Base-by-base conservation (phyloP, 2,888 invertebrate species). In the Andrena camellia region DNA sequence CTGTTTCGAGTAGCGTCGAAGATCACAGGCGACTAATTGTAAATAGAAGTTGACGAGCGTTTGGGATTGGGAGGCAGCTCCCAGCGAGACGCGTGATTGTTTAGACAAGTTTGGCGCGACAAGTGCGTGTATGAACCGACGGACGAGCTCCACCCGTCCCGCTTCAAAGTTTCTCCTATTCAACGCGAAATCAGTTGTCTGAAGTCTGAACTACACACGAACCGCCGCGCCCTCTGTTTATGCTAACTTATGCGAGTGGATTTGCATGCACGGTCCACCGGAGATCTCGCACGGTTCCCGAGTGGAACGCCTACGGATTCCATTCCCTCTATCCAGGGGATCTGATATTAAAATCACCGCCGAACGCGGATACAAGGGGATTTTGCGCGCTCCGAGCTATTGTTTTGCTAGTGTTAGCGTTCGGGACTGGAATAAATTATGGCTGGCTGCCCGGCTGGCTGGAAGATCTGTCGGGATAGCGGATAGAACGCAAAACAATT, bases 241-340 rank as follows among this genome's bases (percentile, higher is more conserved):
- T 88, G 88, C 86, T 85, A 88, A 88, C 83, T 86, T 82, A 88
- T 88, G 86, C 88, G 72, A 35, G 48, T 35, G 67, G 80, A 88
- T 88, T 88, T 88, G 81, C 88, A 88, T 88, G 76, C 79, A 62
- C 76, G 52, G 52, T 52, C 74, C 35, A 31, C 29, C 17, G 5
- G 70, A 63, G 66, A 66, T 78, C 52, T 69, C 60, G 33, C 74
- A 26, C 52, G 48, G 52, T 73, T 77, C 67, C 67, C 54, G 67
- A 31, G 66, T 42, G 63, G 66, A 81, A 76, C 81, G 78, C 59
- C 68, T 74, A 72, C 67, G 63, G 68, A 57, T 76, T 54, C 50
- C 69, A 23, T 42, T 20, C 48, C 29, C 67, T 42, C 52, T 62
- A 50, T 52, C n/a, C 54, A 52, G 63, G 52, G 68, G 48, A 88